A percentile compares a stretch with the other conserved stretches of the same genome.
These are phyloP conservation scores for Allobates femoralis DNA, from an alignment of 2,797 vertebrate genomes.

Conservation along the genomic window DNA sequence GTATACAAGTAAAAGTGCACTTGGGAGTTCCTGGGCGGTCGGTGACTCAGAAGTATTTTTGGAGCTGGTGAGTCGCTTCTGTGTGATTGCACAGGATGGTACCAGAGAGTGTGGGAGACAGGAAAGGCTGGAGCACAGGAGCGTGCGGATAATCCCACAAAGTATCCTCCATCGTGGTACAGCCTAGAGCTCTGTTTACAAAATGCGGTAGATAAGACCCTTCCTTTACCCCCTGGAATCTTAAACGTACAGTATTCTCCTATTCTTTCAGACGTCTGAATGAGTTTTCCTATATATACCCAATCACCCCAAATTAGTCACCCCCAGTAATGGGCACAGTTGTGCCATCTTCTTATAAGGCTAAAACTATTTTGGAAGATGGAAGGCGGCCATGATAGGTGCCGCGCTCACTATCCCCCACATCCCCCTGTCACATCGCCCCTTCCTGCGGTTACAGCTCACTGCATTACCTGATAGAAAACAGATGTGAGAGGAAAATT, in stretches of 20 bases:
- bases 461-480: constrained; percentile 53
- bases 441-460: constrained; percentile 41
- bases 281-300: constrained; percentile 1
- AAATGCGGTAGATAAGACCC: constrained; percentile 41
- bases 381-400: constrained; percentile 25
- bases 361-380: not conserved
- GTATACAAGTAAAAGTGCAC: constrained; percentile 22
- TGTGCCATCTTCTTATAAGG: not conserved
- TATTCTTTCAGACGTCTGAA: not conserved
- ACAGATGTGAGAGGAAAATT: constrained; percentile 54
- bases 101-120: constrained; percentile 13
- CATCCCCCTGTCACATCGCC: constrained; percentile 38
- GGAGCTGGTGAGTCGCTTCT: constrained; percentile 34
- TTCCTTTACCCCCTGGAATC: not conserved
- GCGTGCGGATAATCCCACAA: not conserved
- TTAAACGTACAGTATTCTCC: not conserved
- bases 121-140: constrained; percentile 12
- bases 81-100: constrained; percentile 32
- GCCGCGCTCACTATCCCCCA: not conserved
- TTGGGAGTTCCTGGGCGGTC: constrained; percentile 41
- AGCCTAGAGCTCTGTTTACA: constrained; percentile 37
- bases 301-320: not conserved
- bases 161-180: constrained; percentile 28
- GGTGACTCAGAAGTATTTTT: constrained; percentile 44
- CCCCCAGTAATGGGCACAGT: not conserved